Conservation (phyloP, 2,113 vertebrate species). For the human (Homo sapiens) region DNA sequence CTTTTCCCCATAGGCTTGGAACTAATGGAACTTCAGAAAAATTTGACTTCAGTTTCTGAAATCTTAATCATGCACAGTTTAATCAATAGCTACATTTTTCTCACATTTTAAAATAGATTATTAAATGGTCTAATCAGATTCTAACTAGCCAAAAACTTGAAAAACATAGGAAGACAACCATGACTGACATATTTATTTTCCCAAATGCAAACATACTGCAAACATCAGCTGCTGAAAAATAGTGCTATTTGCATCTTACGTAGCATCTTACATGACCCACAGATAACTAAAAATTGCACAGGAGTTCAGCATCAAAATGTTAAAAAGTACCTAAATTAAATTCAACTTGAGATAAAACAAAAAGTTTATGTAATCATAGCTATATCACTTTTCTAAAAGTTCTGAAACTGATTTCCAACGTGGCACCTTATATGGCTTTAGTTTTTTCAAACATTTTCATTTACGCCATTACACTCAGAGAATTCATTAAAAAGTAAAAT, state of each 20-base stretch:
- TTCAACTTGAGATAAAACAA: conserved; percentile 24
- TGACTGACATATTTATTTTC: conserved; percentile 63
- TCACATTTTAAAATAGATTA: conserved; percentile 62
- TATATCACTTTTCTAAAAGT: conserved; percentile 33
- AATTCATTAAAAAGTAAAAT: conserved; percentile 60
- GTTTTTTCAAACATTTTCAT: conserved; percentile 2
- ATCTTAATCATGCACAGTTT: conserved; percentile 59
- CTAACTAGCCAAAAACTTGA: conserved; percentile 63
- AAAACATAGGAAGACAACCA: conserved; percentile 63
- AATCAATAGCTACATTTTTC: conserved; percentile 56
- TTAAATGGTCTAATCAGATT: conserved; percentile 65
- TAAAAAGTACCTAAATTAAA: neutral
- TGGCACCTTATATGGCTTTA: neutral
- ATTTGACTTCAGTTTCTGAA: conserved; percentile 60
- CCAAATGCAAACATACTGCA: neutral
- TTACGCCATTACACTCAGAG: neutral
- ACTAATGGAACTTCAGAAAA: conserved; percentile 57
- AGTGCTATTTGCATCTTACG: neutral
- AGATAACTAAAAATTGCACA: neutral
- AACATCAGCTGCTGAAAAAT: conserved; percentile 34
- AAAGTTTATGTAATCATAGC: neutral
- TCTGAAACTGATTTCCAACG: neutral
- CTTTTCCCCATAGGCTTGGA: neutral
- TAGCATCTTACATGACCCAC: neutral
- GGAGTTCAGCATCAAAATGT: neutral